A percentile compares a stretch with the other conserved stretches of the same genome.
Evolutionary conservation across 2,888 invertebrate species (phyloP).

Genomic region (Scaptomyza caliginosa): DNA sequence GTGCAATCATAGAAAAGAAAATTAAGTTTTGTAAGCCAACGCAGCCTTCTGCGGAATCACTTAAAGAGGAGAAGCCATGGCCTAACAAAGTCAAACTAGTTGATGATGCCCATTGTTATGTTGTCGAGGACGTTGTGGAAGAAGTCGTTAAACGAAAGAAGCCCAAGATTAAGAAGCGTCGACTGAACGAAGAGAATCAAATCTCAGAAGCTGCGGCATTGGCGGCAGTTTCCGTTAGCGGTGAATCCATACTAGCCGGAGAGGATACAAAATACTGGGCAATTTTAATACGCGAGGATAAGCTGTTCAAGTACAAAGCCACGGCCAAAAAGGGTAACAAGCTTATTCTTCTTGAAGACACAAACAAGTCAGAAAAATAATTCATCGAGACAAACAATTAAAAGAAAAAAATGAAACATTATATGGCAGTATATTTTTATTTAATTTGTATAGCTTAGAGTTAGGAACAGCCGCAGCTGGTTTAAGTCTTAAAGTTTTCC

Average conservation of each 20-base stretch:
- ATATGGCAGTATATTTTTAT: too few species aligned
- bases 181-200: not conserved
- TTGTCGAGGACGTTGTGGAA: not conserved
- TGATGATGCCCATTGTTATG: not conserved
- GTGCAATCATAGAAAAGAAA: not conserved
- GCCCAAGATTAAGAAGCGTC: not conserved
- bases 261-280: not conserved
- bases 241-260: not conserved
- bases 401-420: not conserved
- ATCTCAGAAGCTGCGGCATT: not conserved
- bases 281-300: not conserved
- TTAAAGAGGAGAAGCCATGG: not conserved
- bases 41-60: not conserved
- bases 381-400: not conserved
- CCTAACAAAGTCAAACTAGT: constrained; percentile 4
- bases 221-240: not conserved
- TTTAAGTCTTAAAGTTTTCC: not conserved
- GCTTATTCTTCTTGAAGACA: not conserved
- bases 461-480: not conserved
- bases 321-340: not conserved
- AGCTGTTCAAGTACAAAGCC: not conserved
- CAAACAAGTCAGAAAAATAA: not conserved
- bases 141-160: not conserved
- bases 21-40: not conserved
- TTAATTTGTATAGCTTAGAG: not conserved